Evolutionary conservation across 2,888 invertebrate genomes (phyloP), one percentile per base, ranked within the genome.

Genomic region (Drosophila formosana): DNA sequence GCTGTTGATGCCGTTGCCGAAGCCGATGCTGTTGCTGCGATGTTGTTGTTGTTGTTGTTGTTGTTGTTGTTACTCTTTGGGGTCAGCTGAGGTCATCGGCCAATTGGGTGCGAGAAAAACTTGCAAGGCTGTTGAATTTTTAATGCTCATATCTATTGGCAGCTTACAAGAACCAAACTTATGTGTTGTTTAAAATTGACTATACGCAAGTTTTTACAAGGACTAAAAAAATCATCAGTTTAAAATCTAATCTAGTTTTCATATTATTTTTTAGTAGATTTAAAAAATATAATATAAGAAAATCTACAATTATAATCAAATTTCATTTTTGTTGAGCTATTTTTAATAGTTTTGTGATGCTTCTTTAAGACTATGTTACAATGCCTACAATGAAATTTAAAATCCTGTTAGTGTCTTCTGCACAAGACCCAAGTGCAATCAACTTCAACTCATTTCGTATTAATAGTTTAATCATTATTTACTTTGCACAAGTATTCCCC

Each of bases 1-100:
- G 43, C 46, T 43, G 46, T 18, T 47, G 8, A 13, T 45, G 13
- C 13, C 9, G 37, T 39, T n/a, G 37, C 37, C 23, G 18, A 18
- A 18, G 18, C 18, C 18, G 18, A 18, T 18, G 45, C 41, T 58
- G 8, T 25, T n/a, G n/a, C n/a, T n/a, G n/a, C n/a, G n/a, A n/a
- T 23, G 23, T 25, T 52, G 18, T 9, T 32, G 37, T 46, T 41
- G 61, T 32, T 23, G 23, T 25, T 52, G 18, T 9, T 32, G 37
- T 46, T 41, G 61, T 32, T 37, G 25, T 11, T 41, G 41, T 9
- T 60, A 39, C 25, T 30, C 13, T 3, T 25, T 47, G 45, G 65
- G 67, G 47, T 75, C 66, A 75, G 39, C 30, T n/a, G 61, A 37
- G 76, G 46, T 72, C 66, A 50, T 51, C 69, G 63, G 63, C 63